Evolutionary conservation across 2,113 vertebrate species (phyloP).

Genomic region (Equus quagga): DNA sequence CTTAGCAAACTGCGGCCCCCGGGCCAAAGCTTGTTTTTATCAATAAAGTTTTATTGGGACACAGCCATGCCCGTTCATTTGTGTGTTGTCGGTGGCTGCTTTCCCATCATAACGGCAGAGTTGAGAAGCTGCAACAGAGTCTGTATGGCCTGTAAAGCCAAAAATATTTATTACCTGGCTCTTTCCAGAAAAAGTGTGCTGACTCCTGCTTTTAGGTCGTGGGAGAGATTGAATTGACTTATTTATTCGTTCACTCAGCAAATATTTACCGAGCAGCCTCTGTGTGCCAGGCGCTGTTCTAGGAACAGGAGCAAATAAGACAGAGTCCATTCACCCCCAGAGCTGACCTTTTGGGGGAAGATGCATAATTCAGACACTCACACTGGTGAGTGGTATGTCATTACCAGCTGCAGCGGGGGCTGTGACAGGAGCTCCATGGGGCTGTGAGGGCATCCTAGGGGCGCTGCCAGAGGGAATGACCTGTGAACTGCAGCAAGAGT

Average conservation of each 20-base stretch:
- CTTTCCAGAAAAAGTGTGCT: not conserved
- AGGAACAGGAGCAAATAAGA: not conserved
- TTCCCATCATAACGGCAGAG: not conserved
- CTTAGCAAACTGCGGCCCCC: not conserved
- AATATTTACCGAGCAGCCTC: not conserved
- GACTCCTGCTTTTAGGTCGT: not conserved
- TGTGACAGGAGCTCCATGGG: not conserved
- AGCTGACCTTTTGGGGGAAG: not conserved
- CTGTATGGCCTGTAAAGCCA: not conserved
- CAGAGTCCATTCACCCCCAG: not conserved
- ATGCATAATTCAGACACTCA: not conserved
- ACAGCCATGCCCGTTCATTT: not conserved
- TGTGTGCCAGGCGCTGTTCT: not conserved
- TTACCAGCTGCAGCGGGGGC: not conserved
- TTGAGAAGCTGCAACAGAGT: not conserved
- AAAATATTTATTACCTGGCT: not conserved
- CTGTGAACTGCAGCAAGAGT: not conserved
- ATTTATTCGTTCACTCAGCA: not conserved
- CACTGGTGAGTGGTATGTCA: not conserved
- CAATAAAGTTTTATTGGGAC: conserved; percentile 6
- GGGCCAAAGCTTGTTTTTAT: not conserved
- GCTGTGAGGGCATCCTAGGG: not conserved
- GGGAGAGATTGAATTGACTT: not conserved
- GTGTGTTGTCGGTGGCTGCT: not conserved
- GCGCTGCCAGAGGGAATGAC: not conserved